phyloP scores from a whole-genome alignment of 1,140 invertebrate genomes.

The Lithobius niger region DNA sequence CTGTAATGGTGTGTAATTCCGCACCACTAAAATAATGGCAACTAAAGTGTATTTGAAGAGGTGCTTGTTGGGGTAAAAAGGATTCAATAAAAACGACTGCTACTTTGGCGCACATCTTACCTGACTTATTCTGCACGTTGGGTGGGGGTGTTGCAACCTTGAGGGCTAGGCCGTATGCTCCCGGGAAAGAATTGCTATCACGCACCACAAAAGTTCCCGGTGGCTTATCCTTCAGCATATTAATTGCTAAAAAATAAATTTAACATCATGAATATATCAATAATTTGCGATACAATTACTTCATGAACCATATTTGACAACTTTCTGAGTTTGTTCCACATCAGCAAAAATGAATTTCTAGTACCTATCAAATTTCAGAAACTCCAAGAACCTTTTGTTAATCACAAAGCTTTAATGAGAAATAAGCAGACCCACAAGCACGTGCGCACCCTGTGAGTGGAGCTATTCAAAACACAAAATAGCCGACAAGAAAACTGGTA shows the following conservation, averaged over 20 bases:
- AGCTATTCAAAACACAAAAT: too few relatives aligned
- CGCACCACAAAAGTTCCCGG: slow-evolving; percentile 93
- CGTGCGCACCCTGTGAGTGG: too few relatives aligned
- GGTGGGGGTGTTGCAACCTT: slow-evolving; percentile 74
- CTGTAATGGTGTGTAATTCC: too few relatives aligned
- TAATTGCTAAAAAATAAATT: slow-evolving; percentile 53
- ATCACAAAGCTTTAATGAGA: too few relatives aligned
- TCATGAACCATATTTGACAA: background rate
- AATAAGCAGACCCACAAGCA: too few relatives aligned
- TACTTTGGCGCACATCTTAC: slow-evolving; percentile 16
- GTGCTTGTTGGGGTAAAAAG: background rate
- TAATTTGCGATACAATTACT: slow-evolving; percentile 6
- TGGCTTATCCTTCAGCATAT: slow-evolving; percentile 66
- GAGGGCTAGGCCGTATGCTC: slow-evolving; percentile 90
- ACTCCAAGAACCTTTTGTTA: too few relatives aligned
- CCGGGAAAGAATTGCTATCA: slow-evolving; percentile 87
- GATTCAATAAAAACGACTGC: background rate
- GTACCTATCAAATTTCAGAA: too few relatives aligned
- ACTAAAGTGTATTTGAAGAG: background rate
- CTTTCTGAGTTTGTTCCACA: background rate
- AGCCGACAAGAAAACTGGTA: too few relatives aligned
- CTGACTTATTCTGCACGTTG: slow-evolving; percentile 36
- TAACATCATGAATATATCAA: too few relatives aligned
- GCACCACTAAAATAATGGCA: too few relatives aligned
- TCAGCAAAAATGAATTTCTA: too few relatives aligned